Evolutionary conservation across 2,113 vertebrate species (phyloP).

Genomic region (Corythoichthys intestinalis): DNA sequence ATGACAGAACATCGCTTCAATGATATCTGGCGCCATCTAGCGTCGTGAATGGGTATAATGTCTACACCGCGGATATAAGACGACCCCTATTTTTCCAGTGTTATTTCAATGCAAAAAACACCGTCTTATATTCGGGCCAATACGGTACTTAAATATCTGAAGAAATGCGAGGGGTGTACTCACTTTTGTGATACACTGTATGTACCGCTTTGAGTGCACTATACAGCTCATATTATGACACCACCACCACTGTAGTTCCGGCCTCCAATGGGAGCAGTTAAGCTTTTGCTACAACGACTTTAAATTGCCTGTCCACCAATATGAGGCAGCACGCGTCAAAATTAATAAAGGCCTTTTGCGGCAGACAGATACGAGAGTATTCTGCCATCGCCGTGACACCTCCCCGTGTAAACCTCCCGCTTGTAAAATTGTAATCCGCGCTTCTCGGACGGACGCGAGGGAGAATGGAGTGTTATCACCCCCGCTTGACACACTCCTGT

Average conservation of each 20-base stretch:
- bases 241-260: not conserved
- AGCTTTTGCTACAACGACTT: slow-evolving; percentile 27
- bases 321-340: slow-evolving; percentile 23
- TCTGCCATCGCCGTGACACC: slow-evolving; percentile 37
- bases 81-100: no score
- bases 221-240: not conserved
- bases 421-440: slow-evolving; percentile 58
- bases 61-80: no score
- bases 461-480: slow-evolving; percentile 63
- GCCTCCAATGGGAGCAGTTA: slow-evolving; percentile 10
- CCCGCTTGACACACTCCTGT: slow-evolving; percentile 60
- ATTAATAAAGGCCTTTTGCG: slow-evolving; percentile 53
- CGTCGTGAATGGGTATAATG: no score
- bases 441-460: slow-evolving; percentile 41
- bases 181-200: no score
- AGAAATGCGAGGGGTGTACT: no score
- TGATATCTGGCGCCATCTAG: no score
- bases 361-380: slow-evolving; percentile 46
- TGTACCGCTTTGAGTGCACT: not conserved
- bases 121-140: no score
- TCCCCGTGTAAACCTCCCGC: slow-evolving; percentile 49
- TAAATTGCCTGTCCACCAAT: slow-evolving; percentile 38
- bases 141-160: no score
- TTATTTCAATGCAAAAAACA: no score
- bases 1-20: no score